Base-by-base conservation (phyloP, 1,140 invertebrate species). In the Drosophila bocqueti region DNA sequence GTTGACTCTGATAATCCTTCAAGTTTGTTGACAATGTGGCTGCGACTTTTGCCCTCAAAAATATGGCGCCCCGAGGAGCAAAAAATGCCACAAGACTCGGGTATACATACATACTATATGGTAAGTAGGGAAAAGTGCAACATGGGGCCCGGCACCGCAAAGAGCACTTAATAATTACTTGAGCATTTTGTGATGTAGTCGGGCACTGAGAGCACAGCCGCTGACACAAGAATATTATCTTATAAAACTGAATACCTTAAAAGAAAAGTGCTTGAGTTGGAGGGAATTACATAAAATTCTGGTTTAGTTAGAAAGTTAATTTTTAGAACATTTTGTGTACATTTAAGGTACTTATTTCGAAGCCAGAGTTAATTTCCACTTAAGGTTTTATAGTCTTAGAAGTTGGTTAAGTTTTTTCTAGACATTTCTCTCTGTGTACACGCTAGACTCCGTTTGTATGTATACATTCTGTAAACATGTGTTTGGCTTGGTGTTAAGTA, bases 1-100 rank as follows among this genome's bases (percentile, higher is more conserved):
- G 89, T 91, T 91, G 89, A 91, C 89, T 87, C 76, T 89, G 84
- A 84, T 91, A 91, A 91, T 89, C 89, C 81, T 62, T 91, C 89
- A 91, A 91, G 83, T 91, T 89, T 91, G 83, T 91, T 91, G 89
- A 89, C 84, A 82, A 79, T 89, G 69, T 84, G 90, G 72, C 84
- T 67, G 76, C 80, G 80, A 81, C 87, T 76, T 91, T 83, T 91
- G 83, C 65, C 78, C 87, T 91, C 83, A 91, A 91, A 91, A 89
- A 84, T 75, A 81, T 87, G 77, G 60, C 84, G 84, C 73, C 73
- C 57, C 42, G 3, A 38, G 67, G 65, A 68, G 63, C 73, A 77
- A 62, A 83, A 73, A 83, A 60, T 63, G 63, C 62, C 69, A 86
- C 69, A 82, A 79, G 82, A 64, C 55, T 46, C 43, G 34, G 46